phyloP scores from a whole-genome alignment of 2,797 vertebrate species.

The Eupleurogrammus muticus region DNA sequence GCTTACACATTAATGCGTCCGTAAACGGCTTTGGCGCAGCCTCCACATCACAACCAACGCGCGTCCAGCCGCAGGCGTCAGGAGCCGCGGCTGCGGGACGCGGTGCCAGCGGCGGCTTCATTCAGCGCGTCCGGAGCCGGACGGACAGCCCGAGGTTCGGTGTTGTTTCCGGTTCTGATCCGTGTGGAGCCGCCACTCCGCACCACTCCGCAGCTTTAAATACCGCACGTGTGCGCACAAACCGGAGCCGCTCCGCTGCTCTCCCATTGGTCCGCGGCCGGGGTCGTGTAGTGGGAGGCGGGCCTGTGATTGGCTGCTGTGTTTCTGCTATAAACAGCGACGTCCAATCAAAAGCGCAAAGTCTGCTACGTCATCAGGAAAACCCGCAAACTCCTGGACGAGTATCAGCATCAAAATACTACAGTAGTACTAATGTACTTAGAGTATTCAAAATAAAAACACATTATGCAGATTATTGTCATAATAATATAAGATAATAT shows the following conservation, averaged over 20 bases:
- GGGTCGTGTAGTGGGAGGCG: conserved; percentile 8
- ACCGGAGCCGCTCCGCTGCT: conserved; percentile 48
- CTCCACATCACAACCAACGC: conserved; percentile 64
- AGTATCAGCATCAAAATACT: too few relatives aligned
- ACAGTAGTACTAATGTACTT: too few relatives aligned
- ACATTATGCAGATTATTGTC: too few relatives aligned
- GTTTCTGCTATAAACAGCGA: conserved; percentile 21
- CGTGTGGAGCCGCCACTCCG: conserved; percentile 62
- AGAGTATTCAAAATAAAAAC: too few relatives aligned
- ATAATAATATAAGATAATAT: too few relatives aligned
- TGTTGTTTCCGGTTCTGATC: conserved; percentile 24
- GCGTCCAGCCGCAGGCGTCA: conserved; percentile 71
- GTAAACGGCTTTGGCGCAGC: conserved; percentile 78
- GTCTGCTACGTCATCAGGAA: conserved; percentile 27
- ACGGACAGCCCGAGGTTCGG: conserved; percentile 16
- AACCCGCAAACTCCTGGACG: too few relatives aligned
- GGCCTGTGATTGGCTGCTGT: conserved; percentile 60
- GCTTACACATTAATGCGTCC: conserved; percentile 81
- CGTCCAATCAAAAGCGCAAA: conserved; percentile 40
- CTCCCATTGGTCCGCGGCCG: conserved; percentile 58
- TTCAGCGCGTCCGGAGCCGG: background rate
- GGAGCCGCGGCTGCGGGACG: conserved; percentile 29
- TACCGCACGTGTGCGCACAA: conserved; percentile 70
- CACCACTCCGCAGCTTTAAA: conserved; percentile 69
- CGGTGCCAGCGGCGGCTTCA: background rate